Evolutionary conservation across 2,888 invertebrate genomes (phyloP).

Genomic region (Cataglyphis albicans): DNA sequence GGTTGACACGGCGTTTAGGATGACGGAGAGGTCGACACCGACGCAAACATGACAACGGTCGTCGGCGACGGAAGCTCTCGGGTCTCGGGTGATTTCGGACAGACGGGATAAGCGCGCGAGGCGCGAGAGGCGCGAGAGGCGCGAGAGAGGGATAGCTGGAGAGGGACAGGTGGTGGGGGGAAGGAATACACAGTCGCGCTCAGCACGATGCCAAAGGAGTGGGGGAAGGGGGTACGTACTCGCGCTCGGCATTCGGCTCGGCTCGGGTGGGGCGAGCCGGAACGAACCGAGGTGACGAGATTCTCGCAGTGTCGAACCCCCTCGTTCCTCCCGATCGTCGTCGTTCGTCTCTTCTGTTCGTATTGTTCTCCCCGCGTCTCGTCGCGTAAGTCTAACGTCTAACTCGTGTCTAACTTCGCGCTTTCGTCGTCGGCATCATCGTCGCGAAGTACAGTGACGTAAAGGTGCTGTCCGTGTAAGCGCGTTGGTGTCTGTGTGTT

Average conservation of each 20-base stretch:
- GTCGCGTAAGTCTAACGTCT: not conserved
- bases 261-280: conserved; percentile 71
- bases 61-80: conserved; percentile 50
- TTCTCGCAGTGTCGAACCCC: conserved; percentile 73
- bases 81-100: conserved; percentile 67
- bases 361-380: conserved; percentile 33
- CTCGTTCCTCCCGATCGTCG: conserved; percentile 65
- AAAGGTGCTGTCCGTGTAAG: not conserved
- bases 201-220: not conserved
- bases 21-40: not conserved
- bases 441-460: not conserved
- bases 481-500: not conserved
- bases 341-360: conserved; percentile 54
- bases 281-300: conserved; percentile 63
- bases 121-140: too few species aligned
- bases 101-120: conserved; percentile 38
- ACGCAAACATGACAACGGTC: conserved; percentile 31
- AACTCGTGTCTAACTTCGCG: conserved; percentile 14
- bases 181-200: not conserved
- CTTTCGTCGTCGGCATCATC: not conserved
- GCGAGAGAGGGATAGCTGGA: too few species aligned
- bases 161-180: conserved; percentile 33
- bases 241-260: conserved; percentile 63
- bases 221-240: conserved; percentile 27
- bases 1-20: not conserved